These are phyloP conservation scores for Nothocercus nigrocapillus DNA, from an alignment of 2,113 vertebrate genomes.

Conservation along the genomic window DNA sequence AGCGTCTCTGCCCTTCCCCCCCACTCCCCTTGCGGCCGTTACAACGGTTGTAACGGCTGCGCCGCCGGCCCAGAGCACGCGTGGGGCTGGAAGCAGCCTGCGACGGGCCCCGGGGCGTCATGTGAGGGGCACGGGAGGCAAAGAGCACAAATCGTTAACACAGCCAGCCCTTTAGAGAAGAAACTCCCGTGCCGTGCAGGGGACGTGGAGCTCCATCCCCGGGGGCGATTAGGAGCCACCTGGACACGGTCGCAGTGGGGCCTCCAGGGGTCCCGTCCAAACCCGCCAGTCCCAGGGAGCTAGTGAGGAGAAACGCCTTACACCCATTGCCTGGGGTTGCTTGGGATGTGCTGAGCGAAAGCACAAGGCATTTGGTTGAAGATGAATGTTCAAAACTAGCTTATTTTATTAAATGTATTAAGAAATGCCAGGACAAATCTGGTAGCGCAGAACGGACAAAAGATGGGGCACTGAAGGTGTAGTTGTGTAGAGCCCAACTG, in stretches of 20 bases:
- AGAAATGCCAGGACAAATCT: not conserved
- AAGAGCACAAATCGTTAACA: no score
- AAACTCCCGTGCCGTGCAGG: no score
- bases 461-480: not conserved
- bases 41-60: no score
- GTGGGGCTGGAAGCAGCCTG: no score
- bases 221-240: no score
- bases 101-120: no score
- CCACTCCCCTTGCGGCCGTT: no score
- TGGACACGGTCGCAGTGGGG: no score
- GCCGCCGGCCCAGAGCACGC: no score
- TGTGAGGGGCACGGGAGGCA: no score
- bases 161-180: no score
- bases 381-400: not conserved
- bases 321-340: accelerated
- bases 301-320: not conserved
- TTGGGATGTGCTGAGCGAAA: not conserved
- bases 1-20: not conserved
- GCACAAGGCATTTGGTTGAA: not conserved
- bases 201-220: no score
- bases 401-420: not conserved
- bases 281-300: not conserved
- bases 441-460: not conserved
- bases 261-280: not conserved
- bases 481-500: not conserved